These are phyloP conservation scores for Agonopterix heracliana DNA, from an alignment of 2,888 invertebrate genomes.

Conservation along the genomic window DNA sequence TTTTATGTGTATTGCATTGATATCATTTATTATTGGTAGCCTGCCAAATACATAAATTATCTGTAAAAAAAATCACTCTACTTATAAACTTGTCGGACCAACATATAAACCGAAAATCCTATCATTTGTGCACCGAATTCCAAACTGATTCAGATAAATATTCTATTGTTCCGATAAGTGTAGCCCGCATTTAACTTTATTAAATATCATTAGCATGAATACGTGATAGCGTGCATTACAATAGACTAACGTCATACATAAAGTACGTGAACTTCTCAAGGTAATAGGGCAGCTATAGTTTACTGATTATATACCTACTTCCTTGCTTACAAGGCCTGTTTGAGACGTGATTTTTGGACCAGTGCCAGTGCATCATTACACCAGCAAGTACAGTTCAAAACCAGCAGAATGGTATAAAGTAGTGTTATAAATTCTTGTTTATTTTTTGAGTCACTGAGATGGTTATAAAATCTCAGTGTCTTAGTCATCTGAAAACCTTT, in stretches of 20 bases:
- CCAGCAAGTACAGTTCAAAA: neutral
- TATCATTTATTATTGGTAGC: neutral
- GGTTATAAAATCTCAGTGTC: neutral
- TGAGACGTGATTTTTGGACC: constrained; percentile 17
- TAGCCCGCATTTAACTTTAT: constrained; percentile 17
- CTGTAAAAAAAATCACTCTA: too few relatives aligned
- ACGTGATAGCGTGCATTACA: constrained; percentile 30
- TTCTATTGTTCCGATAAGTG: constrained; percentile 21
- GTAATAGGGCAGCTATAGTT: constrained; percentile 37
- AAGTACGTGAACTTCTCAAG: constrained; percentile 44
- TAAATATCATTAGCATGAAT: constrained; percentile 28
- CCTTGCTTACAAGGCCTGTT: constrained; percentile 26
- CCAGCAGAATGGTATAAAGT: too few relatives aligned
- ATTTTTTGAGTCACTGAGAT: constrained; percentile 10
- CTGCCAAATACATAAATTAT: neutral
- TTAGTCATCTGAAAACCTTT: constrained; percentile 20
- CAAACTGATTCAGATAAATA: constrained; percentile 2
- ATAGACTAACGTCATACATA: constrained; percentile 22
- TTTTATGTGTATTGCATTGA: constrained; percentile 12
- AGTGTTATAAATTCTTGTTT: constrained; percentile 19
- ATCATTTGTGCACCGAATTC: too few relatives aligned
- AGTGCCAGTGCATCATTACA: constrained; percentile 19
- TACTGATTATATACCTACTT: constrained; percentile 27
- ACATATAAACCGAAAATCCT: too few relatives aligned
- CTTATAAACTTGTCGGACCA: too few relatives aligned